phyloP scores from a whole-genome alignment of 1,140 invertebrate species.

The Antheraea pernyi region DNA sequence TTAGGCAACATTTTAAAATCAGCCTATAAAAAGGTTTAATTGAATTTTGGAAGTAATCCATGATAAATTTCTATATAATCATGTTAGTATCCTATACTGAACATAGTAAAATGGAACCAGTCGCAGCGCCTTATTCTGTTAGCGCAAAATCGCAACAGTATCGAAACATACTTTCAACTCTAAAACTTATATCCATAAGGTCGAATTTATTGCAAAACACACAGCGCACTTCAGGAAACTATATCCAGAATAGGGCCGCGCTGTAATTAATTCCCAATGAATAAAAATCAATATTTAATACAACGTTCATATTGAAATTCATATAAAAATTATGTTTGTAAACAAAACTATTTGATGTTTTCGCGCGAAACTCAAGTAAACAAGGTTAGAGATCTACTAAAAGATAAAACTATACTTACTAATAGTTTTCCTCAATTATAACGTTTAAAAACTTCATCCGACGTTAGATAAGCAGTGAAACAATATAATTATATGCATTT shows the following conservation, averaged over 20 bases:
- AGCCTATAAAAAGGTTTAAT: too few species aligned
- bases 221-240: slow-evolving; percentile 26
- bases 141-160: slow-evolving; percentile 18
- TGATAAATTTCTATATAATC: neutral
- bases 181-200: slow-evolving; percentile 32
- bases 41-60: too few species aligned
- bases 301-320: neutral
- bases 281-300: slow-evolving; percentile 25
- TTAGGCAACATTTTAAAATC: too few species aligned
- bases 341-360: slow-evolving; percentile 30
- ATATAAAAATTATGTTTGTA: slow-evolving; percentile 15
- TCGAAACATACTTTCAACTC: slow-evolving; percentile 32
- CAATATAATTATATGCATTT: slow-evolving; percentile 12
- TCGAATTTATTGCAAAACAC: slow-evolving; percentile 31
- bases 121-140: slow-evolving; percentile 47
- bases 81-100: neutral
- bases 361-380: slow-evolving; percentile 44
- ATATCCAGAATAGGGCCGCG: slow-evolving; percentile 49
- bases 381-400: slow-evolving; percentile 38
- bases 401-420: slow-evolving; percentile 20
- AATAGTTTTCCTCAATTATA: neutral
- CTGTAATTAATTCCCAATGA: slow-evolving; percentile 29
- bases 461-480: neutral
- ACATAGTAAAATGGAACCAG: slow-evolving; percentile 28
- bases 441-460: neutral